These are phyloP conservation scores for Eupithecia tripunctaria DNA, from an alignment of 2,888 invertebrate species.

Conservation along the genomic window DNA sequence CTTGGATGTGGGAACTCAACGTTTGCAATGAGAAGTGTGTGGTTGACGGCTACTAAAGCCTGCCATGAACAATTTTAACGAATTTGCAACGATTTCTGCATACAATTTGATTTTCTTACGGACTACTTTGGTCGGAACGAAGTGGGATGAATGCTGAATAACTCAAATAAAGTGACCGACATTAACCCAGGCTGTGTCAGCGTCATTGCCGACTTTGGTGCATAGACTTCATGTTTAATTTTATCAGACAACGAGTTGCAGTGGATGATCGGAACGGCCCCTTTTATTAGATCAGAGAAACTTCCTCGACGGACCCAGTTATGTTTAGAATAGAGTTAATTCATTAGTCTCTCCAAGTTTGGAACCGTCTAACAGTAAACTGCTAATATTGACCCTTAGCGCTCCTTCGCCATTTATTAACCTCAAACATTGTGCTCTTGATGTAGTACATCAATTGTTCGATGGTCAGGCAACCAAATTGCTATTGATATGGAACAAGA, in stretches of 20 bases:
- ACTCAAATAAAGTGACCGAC: not conserved
- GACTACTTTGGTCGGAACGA: too few relatives aligned
- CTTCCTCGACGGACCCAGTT: not conserved
- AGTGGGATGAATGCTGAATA: too few relatives aligned
- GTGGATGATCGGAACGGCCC: not conserved
- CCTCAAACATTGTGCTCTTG: not conserved
- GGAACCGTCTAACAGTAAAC: not conserved
- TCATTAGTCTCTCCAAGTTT: constrained; percentile 1
- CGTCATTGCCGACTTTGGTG: not conserved
- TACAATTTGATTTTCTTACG: too few relatives aligned
- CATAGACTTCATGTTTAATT: not conserved
- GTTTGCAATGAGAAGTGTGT: too few relatives aligned
- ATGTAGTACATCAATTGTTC: not conserved
- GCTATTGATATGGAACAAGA: too few relatives aligned
- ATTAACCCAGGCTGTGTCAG: not conserved
- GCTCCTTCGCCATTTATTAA: not conserved
- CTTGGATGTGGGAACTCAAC: too few relatives aligned
- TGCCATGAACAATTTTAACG: too few relatives aligned
- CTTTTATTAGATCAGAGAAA: not conserved
- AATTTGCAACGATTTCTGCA: too few relatives aligned
- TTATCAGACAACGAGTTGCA: not conserved
- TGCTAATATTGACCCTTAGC: not conserved
- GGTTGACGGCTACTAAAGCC: too few relatives aligned
- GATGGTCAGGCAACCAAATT: too few relatives aligned
- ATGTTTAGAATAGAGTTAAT: not conserved